phyloP scores from a whole-genome alignment of 2,888 invertebrate genomes.

The Andrena praecox region DNA sequence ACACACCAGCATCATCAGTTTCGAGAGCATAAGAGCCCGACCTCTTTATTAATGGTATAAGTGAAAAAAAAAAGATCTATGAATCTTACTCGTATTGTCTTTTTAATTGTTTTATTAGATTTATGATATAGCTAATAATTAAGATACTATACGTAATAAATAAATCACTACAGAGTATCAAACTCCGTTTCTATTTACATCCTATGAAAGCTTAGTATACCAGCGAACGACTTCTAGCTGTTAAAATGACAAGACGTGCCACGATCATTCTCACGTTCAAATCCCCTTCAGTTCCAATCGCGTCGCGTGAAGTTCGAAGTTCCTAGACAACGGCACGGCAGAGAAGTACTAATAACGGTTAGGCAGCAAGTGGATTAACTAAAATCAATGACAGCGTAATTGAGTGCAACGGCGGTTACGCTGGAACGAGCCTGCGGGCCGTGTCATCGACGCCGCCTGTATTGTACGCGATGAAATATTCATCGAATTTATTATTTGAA shows the following conservation, averaged over 20 bases:
- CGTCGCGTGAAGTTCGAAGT: background rate
- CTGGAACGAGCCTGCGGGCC: background rate
- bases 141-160: slow-evolving; percentile 64
- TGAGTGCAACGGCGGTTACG: slow-evolving; percentile 11
- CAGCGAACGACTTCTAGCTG: slow-evolving; percentile 12
- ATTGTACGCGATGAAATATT: slow-evolving; percentile 12
- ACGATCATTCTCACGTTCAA: slow-evolving; percentile 6
- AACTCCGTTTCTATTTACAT: slow-evolving; percentile 70
- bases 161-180: slow-evolving; percentile 62
- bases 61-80: slow-evolving; percentile 30
- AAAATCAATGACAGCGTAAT: background rate
- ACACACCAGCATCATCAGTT: slow-evolving; percentile 15
- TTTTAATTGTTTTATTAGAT: slow-evolving; percentile 65
- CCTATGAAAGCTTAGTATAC: slow-evolving; percentile 35
- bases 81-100: slow-evolving; percentile 53
- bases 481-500: slow-evolving; percentile 23
- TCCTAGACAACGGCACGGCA: background rate
- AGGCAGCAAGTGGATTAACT: slow-evolving; percentile 2
- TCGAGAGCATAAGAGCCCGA: slow-evolving; percentile 23
- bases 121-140: slow-evolving; percentile 59
- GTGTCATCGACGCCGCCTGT: slow-evolving; percentile 1
- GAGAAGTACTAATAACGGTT: slow-evolving; percentile 9
- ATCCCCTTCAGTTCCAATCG: slow-evolving; percentile 3
- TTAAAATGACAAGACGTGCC: slow-evolving; percentile 16
- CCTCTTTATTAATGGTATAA: slow-evolving; percentile 40